A percentile compares a stretch with the other conserved stretches of the same genome.
Conservation (phyloP, 2,888 invertebrate species). For the Pyrochroa serraticornis region DNA sequence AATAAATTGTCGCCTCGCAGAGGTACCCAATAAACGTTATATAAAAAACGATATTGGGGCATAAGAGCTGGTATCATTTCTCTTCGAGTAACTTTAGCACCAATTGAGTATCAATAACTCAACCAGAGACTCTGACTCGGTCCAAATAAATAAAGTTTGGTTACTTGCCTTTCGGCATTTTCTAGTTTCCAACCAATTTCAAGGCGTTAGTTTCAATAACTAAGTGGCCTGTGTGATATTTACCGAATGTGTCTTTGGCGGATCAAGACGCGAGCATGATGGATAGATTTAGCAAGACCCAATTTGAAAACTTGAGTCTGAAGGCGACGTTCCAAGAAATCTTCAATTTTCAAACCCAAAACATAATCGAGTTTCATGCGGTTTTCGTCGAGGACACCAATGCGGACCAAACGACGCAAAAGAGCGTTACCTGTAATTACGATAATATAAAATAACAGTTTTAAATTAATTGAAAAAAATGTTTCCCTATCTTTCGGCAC, state of each 20-base stretch:
- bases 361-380: conserved; percentile 99
- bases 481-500: conserved; percentile 55
- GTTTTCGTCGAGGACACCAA: conserved; percentile 96
- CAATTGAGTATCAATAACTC: conserved; percentile 39
- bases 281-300: conserved; percentile 98
- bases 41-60: conserved; percentile 46
- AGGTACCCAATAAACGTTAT: conserved; percentile 51
- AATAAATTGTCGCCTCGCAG: conserved; percentile 54
- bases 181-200: too few species aligned
- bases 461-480: conserved; percentile 32
- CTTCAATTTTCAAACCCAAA: conserved; percentile 97
- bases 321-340: conserved; percentile 98
- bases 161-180: conserved; percentile 21
- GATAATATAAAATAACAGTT: conserved; percentile 3
- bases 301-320: conserved; percentile 99
- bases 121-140: conserved; percentile 55
- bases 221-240: too few species aligned
- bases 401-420: conserved; percentile 94
- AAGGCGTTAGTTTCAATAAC: too few species aligned
- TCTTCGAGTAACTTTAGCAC: conserved; percentile 57
- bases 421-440: conserved; percentile 86
- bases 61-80: conserved; percentile 56
- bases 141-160: conserved; percentile 3
- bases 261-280: conserved; percentile 98
- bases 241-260: conserved; percentile 99